Evolutionary conservation across 2,888 invertebrate genomes (phyloP).

Genomic region (Hedychridium roseum): DNA sequence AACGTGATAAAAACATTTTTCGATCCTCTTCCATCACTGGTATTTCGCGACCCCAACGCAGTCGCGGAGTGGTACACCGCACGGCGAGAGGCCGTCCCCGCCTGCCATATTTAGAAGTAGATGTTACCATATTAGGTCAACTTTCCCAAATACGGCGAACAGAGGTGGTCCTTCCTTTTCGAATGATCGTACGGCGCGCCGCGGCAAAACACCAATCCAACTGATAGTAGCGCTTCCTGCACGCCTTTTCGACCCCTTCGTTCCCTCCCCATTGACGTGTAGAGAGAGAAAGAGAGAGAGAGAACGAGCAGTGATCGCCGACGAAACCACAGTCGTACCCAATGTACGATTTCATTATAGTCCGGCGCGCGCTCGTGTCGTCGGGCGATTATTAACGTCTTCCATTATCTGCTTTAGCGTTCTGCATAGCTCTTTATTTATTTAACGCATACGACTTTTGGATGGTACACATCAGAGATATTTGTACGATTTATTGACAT

Average conservation of each 20-base stretch:
- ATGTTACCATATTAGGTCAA: conserved; percentile 84
- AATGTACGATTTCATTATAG: no score
- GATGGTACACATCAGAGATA: no score
- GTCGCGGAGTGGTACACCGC: conserved; percentile 43
- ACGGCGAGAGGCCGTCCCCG: conserved; percentile 75
- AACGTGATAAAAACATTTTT: conserved; percentile 3
- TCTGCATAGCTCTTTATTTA: no score
- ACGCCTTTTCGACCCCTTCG: conserved; percentile 52
- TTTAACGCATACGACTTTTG: no score
- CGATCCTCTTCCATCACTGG: background rate
- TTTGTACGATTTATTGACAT: no score
- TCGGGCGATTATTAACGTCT: no score
- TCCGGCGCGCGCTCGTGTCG: no score
- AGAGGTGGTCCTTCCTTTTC: conserved; percentile 75
- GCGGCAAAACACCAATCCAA: conserved; percentile 61
- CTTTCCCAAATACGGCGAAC: conserved; percentile 82
- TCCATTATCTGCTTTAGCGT: no score
- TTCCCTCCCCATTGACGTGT: conserved; percentile 8
- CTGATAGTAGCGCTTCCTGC: conserved; percentile 60
- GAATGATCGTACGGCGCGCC: conserved; percentile 57
- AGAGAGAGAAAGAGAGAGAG: background rate
- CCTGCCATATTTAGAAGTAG: conserved; percentile 83
- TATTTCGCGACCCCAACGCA: conserved; percentile 10
- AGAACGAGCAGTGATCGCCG: no score
- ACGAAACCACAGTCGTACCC: no score